These are phyloP conservation scores for Mesembrinibis cayennensis DNA, from an alignment of 2,113 vertebrate genomes.

Conservation along the genomic window DNA sequence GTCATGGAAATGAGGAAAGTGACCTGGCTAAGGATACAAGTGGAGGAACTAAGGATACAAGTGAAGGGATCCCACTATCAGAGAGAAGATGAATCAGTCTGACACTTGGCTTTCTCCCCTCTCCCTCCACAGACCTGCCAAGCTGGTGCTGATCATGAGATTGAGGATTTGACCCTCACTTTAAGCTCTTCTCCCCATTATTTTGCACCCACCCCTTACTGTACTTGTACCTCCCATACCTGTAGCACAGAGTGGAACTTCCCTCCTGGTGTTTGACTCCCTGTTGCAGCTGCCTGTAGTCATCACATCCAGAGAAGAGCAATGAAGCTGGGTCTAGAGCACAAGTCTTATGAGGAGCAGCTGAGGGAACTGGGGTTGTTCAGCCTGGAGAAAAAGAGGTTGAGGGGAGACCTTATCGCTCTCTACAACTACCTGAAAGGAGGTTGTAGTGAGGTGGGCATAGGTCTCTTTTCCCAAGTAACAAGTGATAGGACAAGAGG, in stretches of 20 bases:
- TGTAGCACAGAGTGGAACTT: neutral
- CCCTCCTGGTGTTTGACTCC: neutral
- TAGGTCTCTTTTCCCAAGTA: neutral
- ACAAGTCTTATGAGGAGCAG: neutral
- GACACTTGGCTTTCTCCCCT: neutral
- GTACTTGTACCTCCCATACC: neutral
- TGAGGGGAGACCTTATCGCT: neutral
- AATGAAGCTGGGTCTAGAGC: neutral
- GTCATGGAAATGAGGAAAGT: neutral
- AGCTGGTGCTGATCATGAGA: neutral
- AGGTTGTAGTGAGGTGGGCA: rapidly evolving
- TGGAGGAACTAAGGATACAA: neutral
- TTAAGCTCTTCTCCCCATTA: neutral
- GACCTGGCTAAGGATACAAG: neutral
- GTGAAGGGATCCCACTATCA: neutral
- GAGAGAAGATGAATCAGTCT: neutral
- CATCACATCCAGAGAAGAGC: neutral
- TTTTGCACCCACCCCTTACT: neutral
- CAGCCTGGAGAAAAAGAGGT: neutral
- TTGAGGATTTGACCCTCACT: neutral
- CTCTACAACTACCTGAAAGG: neutral
- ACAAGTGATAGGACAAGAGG: too few species aligned
- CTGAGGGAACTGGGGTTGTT: neutral
- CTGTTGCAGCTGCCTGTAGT: neutral
- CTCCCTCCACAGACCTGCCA: neutral